phyloP scores from a whole-genome alignment of 2,888 invertebrate species.

The Notodonta dromedarius region DNA sequence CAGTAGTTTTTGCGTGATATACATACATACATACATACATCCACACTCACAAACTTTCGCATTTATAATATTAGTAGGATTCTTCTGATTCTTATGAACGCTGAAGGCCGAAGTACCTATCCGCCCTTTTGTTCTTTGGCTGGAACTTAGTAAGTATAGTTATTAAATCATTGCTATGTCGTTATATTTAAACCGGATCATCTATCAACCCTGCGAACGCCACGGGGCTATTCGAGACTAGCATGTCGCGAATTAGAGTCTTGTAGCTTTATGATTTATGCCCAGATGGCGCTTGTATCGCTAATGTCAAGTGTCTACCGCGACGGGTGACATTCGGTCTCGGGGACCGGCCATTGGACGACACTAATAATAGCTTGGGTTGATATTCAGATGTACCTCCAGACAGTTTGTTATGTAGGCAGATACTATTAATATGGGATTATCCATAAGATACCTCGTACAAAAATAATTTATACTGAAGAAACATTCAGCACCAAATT shows the following conservation, averaged over 20 bases:
- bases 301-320: slow-evolving; percentile 8
- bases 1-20: no score
- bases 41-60: no score
- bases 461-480: no score
- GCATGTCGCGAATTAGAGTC: slow-evolving; percentile 11
- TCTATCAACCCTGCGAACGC: slow-evolving; percentile 9
- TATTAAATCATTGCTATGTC: no score
- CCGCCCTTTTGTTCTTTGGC: no score
- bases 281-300: slow-evolving; percentile 9
- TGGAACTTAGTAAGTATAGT: no score
- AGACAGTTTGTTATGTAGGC: not conserved
- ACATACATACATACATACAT: no score
- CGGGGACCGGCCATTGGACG: slow-evolving; percentile 3
- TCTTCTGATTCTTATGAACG: no score
- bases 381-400: not conserved
- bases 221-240: not conserved
- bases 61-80: no score
- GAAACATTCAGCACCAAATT: no score
- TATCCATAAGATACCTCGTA: no score
- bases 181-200: not conserved
- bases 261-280: slow-evolving; percentile 15
- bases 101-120: no score
- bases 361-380: slow-evolving; percentile 4
- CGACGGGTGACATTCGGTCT: slow-evolving; percentile 10
- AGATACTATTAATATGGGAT: not conserved